Percentiles rank a stretch among this genome's conserved stretches.
Conservation (phyloP, 2,113 vertebrate genomes). For the Hippocampus comes region DNA sequence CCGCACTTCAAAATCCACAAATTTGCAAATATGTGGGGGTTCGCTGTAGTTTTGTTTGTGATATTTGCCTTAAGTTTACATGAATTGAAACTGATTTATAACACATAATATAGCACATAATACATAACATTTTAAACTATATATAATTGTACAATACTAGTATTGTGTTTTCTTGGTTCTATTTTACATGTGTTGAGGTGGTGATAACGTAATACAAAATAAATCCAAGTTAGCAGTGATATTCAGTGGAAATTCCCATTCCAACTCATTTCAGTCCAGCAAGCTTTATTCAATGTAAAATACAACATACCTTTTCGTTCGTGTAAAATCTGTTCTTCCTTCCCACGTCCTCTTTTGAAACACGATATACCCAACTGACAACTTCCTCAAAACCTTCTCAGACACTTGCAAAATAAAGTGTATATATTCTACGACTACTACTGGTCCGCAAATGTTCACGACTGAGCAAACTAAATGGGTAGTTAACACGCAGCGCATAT, state of each 20-base stretch:
- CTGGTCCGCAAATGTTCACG: slow-evolving; percentile 14
- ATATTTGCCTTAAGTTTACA: background rate
- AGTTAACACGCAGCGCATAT: slow-evolving; percentile 21
- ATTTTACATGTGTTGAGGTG: background rate
- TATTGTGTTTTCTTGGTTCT: background rate
- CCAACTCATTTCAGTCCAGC: slow-evolving; percentile 29
- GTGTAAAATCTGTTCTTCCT: slow-evolving; percentile 31
- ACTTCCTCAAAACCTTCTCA: slow-evolving; percentile 54
- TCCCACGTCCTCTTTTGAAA: slow-evolving; percentile 27
- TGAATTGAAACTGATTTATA: background rate
- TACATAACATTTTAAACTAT: no score
- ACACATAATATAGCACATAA: no score
- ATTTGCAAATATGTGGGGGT: no score
- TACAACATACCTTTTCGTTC: slow-evolving; percentile 45
- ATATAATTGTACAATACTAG: no score
- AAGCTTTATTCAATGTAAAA: slow-evolving; percentile 48
- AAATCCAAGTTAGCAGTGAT: background rate
- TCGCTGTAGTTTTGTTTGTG: background rate
- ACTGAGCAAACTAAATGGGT: slow-evolving; percentile 27
- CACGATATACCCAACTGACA: slow-evolving; percentile 32
- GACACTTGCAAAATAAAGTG: slow-evolving; percentile 20
- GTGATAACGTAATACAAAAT: background rate
- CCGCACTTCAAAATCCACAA: no score
- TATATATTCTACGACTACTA: slow-evolving; percentile 6
- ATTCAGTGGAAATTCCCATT: no score